These are phyloP conservation scores for Stomorhina lunata DNA, from an alignment of 2,888 invertebrate genomes.

Conservation along the genomic window DNA sequence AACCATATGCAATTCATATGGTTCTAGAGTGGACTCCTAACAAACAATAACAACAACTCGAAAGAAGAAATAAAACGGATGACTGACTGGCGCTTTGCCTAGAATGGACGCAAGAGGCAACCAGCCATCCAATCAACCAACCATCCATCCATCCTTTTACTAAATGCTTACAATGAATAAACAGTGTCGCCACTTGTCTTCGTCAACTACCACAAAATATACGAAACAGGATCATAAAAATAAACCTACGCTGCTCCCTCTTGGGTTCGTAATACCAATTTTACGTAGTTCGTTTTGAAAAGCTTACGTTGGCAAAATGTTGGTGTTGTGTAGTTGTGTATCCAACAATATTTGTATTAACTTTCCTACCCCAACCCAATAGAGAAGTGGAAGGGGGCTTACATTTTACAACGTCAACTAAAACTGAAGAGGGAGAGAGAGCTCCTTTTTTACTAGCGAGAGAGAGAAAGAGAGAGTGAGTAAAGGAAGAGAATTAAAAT, in stretches of 20 bases:
- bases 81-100: conserved; percentile 38
- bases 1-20: conserved; percentile 34
- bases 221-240: conserved; percentile 38
- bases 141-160: too few relatives aligned
- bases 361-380: not conserved
- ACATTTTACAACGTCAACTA: conserved; percentile 10
- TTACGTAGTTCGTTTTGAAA: conserved; percentile 9
- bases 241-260: conserved; percentile 48
- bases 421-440: not conserved
- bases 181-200: conserved; percentile 64
- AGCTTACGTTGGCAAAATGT: conserved; percentile 48
- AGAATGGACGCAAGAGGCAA: too few relatives aligned
- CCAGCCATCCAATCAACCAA: too few relatives aligned
- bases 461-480: conserved; percentile 3
- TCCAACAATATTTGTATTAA: not conserved
- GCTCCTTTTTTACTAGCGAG: too few relatives aligned
- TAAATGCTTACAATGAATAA: conserved; percentile 29
- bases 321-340: not conserved
- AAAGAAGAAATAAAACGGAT: conserved; percentile 21
- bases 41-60: not conserved
- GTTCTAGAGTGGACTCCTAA: conserved; percentile 20
- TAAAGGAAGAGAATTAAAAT: not conserved
- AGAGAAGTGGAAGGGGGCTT: too few relatives aligned
- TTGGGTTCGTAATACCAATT: not conserved
- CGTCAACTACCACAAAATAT: conserved; percentile 32